These are phyloP conservation scores for Drosophila yooni DNA, from an alignment of 2,888 invertebrate species.

Conservation along the genomic window DNA sequence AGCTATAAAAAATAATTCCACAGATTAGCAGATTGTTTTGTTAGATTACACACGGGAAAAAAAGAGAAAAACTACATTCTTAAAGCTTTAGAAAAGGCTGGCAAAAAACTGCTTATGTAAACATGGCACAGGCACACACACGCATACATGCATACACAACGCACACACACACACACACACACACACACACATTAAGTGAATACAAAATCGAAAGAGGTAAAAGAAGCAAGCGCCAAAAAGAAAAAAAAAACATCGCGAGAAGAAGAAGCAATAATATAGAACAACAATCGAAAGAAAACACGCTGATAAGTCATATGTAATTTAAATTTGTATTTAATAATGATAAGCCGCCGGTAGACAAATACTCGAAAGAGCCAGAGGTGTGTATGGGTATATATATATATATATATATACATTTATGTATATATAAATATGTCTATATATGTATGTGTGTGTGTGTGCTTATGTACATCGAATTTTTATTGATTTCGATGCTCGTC, in stretches of 20 bases:
- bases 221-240: conserved; percentile 32
- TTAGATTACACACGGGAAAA: conserved; percentile 24
- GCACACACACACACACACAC: not conserved
- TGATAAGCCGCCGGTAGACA: conserved; percentile 72
- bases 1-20: conserved; percentile 23
- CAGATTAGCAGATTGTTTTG: conserved; percentile 44
- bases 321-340: conserved; percentile 78
- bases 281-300: conserved; percentile 43
- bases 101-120: conserved; percentile 5
- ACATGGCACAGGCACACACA: not conserved
- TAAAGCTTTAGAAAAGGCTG: conserved; percentile 5
- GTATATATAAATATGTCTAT: not conserved
- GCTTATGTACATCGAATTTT: conserved; percentile 26
- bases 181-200: conserved; percentile 11
- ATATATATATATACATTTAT: conserved; percentile 1
- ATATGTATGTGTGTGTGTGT: conserved; percentile 7
- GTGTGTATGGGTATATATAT: conserved; percentile 5
- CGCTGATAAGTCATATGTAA: conserved; percentile 78
- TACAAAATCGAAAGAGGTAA: conserved; percentile 53
- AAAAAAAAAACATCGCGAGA: not conserved
- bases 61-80: conserved; percentile 22
- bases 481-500: conserved; percentile 31
- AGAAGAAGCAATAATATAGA: conserved; percentile 22
- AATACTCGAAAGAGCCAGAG: conserved; percentile 22
- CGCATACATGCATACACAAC: not conserved